A percentile compares a stretch with the other conserved stretches of the same genome.
These are phyloP conservation scores for Propithecus coquereli DNA, from an alignment of 2,113 vertebrate genomes.

Conservation along the genomic window DNA sequence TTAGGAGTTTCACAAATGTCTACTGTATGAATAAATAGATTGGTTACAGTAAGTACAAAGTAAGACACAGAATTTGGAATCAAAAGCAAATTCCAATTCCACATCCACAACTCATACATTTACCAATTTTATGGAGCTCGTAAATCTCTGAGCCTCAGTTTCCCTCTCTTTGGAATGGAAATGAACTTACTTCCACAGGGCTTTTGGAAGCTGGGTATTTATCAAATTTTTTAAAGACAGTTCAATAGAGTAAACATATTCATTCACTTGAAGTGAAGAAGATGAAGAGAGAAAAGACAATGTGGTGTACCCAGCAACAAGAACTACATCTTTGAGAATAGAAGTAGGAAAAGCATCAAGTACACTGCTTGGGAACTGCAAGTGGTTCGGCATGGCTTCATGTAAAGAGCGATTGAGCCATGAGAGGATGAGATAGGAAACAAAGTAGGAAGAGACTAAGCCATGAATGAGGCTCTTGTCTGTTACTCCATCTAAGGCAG, in stretches of 20 bases:
- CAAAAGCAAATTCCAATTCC: slow-evolving; percentile 7
- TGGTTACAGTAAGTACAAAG: background rate
- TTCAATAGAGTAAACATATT: background rate
- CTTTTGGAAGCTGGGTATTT: background rate
- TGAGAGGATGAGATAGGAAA: background rate
- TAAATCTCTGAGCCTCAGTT: background rate
- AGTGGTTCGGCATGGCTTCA: background rate
- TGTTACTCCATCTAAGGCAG: background rate
- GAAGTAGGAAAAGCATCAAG: background rate
- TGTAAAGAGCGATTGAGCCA: background rate
- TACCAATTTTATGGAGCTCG: background rate
- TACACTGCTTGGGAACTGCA: background rate
- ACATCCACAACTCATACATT: background rate
- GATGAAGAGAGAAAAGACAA: background rate
- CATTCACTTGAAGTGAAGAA: background rate
- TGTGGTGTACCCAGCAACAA: background rate
- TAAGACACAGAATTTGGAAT: background rate
- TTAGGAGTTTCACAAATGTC: background rate
- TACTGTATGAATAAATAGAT: background rate
- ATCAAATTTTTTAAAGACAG: background rate
- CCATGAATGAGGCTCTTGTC: background rate
- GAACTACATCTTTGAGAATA: background rate
- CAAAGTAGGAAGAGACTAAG: background rate
- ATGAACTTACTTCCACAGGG: background rate
- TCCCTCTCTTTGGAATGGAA: background rate